Evolutionary conservation across 2,797 vertebrate genomes (phyloP).

Genomic region (Gallinago stenura): DNA sequence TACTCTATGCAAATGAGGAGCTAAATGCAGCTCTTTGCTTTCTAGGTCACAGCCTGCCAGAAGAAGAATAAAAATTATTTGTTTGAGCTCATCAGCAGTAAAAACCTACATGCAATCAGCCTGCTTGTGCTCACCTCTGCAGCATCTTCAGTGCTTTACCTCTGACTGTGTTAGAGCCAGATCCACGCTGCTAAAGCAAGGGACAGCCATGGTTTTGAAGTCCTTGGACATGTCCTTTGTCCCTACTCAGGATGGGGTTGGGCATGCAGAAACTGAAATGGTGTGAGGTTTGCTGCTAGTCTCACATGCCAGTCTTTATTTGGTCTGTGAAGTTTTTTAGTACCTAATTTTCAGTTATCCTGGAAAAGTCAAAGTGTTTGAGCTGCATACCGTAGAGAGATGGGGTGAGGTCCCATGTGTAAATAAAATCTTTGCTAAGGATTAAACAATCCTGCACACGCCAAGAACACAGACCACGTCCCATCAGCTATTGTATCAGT

Average conservation of each 20-base stretch:
- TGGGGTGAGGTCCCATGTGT: background rate
- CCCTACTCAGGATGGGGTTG: background rate
- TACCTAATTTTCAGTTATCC: background rate
- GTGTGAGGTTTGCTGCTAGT: background rate
- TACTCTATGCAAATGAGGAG: background rate
- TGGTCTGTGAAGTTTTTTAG: background rate
- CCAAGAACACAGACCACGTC: background rate
- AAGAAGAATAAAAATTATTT: background rate
- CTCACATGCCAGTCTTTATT: background rate
- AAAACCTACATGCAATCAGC: background rate
- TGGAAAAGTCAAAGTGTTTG: background rate
- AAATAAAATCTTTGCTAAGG: background rate
- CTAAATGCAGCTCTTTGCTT: conserved; percentile 30
- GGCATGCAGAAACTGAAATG: background rate
- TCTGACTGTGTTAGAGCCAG: background rate
- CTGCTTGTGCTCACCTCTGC: background rate
- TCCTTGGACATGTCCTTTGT: background rate
- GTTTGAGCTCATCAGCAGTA: background rate
- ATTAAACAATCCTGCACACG: background rate
- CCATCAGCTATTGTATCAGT: background rate
- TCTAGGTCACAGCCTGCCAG: conserved; percentile 36
- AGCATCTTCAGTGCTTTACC: background rate
- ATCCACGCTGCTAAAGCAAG: background rate
- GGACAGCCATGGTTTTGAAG: background rate
- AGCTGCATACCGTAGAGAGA: background rate